These are phyloP conservation scores for Desmodus rotundus DNA, from an alignment of 2,113 vertebrate species.

Conservation along the genomic window DNA sequence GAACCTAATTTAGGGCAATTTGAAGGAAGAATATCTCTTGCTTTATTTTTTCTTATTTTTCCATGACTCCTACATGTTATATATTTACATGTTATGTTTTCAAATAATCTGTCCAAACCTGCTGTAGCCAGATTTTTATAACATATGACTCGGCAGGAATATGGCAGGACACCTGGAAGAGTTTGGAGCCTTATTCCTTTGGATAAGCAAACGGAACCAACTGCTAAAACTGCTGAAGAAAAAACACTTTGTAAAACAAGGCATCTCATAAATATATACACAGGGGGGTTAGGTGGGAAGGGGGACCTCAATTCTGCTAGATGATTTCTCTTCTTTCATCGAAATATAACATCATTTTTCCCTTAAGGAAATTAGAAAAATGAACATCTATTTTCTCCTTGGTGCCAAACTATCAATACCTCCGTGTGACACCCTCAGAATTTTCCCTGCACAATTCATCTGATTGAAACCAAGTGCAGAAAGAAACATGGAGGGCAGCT, in stretches of 20 bases:
- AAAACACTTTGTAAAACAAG: not conserved
- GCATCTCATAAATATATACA: not conserved
- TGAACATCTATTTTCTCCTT: not conserved
- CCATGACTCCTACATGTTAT: constrained; percentile 58
- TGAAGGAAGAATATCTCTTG: constrained; percentile 50
- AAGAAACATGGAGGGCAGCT: not conserved
- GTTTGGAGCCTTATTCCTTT: not conserved
- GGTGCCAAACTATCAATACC: not conserved
- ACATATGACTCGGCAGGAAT: constrained; percentile 39
- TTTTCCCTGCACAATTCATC: not conserved
- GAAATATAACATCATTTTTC: not conserved
- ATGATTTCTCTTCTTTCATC: not conserved
- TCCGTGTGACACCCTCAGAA: not conserved
- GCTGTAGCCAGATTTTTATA: constrained; percentile 48
- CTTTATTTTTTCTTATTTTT: constrained; percentile 67
- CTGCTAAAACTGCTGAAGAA: not conserved
- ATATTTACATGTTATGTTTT: constrained; percentile 57
- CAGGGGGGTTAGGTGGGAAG: not conserved
- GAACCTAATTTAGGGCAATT: not conserved
- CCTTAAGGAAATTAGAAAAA: constrained; percentile 3
- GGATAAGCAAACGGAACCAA: constrained; percentile 37
- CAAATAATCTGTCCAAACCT: constrained; percentile 63
- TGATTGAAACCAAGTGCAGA: not conserved
- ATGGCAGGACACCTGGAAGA: not conserved
- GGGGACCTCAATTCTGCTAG: not conserved